phyloP scores from a whole-genome alignment of 2,113 vertebrate genomes.

The Brachyhypopomus occidentalis region DNA sequence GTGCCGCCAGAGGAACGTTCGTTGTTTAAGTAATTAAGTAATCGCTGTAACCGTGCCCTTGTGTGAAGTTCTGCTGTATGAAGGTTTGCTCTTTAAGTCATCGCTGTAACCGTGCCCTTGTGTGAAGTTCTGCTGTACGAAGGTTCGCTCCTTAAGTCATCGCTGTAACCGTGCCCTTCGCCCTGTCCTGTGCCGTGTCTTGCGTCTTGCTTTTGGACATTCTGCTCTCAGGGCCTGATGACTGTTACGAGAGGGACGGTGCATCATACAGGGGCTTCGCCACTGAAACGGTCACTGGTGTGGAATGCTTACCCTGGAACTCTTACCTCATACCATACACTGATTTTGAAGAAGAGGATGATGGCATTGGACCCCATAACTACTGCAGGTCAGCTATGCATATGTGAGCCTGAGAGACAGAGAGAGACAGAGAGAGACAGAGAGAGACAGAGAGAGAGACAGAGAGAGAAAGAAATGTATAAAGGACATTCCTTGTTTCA shows the following conservation, averaged over 20 bases:
- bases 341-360: constrained; percentile 40
- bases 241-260: constrained; percentile 65
- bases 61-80: too few species aligned
- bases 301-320: constrained; percentile 69
- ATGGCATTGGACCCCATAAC: constrained; percentile 62
- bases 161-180: too few species aligned
- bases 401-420: neutral
- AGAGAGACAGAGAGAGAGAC: too few species aligned
- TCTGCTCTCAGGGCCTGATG: constrained; percentile 53
- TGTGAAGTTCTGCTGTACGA: too few species aligned
- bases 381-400: constrained; percentile 64
- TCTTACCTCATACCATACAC: constrained; percentile 58
- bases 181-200: too few species aligned
- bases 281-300: constrained; percentile 56
- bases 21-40: too few species aligned
- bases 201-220: neutral
- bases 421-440: neutral
- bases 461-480: too few species aligned
- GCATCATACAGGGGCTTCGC: constrained; percentile 60
- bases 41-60: too few species aligned
- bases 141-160: too few species aligned
- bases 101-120: too few species aligned
- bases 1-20: neutral
- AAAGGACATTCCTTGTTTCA: constrained; percentile 11
- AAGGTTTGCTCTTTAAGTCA: too few species aligned